Evolutionary conservation across 1,140 invertebrate species (phyloP).

Genomic region (Drosophila orosa): DNA sequence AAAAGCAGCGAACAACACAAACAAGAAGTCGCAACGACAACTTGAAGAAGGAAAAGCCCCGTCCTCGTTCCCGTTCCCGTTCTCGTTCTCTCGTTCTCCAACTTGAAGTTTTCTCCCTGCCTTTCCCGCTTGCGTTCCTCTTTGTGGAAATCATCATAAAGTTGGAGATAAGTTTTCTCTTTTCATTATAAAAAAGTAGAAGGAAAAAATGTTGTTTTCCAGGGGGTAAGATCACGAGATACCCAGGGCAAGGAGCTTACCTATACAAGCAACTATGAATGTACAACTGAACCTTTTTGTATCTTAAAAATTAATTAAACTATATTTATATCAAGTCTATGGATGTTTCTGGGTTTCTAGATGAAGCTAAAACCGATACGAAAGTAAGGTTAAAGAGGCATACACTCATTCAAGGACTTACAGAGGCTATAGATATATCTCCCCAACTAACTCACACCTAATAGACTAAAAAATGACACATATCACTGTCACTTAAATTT

Average conservation of each 20-base stretch:
- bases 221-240: neutral
- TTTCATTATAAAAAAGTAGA: slow-evolving; percentile 67
- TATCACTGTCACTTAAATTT: neutral
- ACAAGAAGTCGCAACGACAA: slow-evolving; percentile 66
- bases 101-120: slow-evolving; percentile 36
- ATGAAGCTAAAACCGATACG: neutral
- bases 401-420: neutral
- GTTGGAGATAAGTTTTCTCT: slow-evolving; percentile 82
- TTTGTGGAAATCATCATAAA: slow-evolving; percentile 81
- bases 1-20: slow-evolving; percentile 73
- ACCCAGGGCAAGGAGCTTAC: neutral
- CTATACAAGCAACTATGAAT: neutral
- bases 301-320: neutral
- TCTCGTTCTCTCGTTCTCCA: slow-evolving; percentile 27
- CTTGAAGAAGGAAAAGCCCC: slow-evolving; percentile 74
- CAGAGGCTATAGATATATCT: neutral
- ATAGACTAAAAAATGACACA: neutral
- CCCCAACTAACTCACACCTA: neutral
- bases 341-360: neutral
- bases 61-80: slow-evolving; percentile 47
- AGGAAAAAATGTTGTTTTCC: slow-evolving; percentile 5
- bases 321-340: neutral
- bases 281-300: neutral
- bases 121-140: slow-evolving; percentile 11
- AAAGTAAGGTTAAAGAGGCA: no score